phyloP scores from a whole-genome alignment of 2,797 vertebrate species.

The Paedocypris micromegethes region DNA sequence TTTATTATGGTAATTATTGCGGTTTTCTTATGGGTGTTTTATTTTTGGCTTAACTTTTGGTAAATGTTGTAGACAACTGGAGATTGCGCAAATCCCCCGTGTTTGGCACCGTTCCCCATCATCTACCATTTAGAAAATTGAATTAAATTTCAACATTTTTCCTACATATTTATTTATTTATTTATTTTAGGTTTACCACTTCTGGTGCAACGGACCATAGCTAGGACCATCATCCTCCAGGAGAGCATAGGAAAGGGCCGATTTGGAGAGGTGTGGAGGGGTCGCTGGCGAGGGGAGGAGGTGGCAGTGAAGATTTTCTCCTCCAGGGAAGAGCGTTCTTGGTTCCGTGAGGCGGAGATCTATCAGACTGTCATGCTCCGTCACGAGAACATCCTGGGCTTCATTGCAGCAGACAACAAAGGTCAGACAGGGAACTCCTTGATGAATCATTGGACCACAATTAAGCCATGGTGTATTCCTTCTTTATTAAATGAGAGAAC shows the following conservation, averaged over 20 bases:
- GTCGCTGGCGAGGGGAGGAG: conserved; percentile 83
- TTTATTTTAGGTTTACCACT: conserved; percentile 71
- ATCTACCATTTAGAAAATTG: no score
- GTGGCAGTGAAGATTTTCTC: conserved; percentile 85
- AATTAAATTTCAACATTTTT: neutral
- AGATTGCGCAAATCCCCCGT: no score
- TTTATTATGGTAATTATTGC: no score
- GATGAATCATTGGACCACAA: neutral
- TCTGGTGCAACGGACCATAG: conserved; percentile 83
- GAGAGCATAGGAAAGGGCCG: conserved; percentile 85
- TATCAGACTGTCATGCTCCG: conserved; percentile 86
- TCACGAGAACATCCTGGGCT: conserved; percentile 83
- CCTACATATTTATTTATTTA: neutral
- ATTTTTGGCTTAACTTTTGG: no score
- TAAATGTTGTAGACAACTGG: no score
- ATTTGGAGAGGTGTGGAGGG: conserved; percentile 83
- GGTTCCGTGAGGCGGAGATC: conserved; percentile 84
- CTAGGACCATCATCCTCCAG: conserved; percentile 82
- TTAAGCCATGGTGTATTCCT: neutral
- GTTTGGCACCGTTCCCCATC: no score
- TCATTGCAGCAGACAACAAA: conserved; percentile 68
- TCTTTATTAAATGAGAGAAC: neutral
- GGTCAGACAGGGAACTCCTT: conserved; percentile 9
- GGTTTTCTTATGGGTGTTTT: no score
- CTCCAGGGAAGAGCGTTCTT: conserved; percentile 81